Evolutionary conservation across 2,888 invertebrate genomes (phyloP).

Genomic region (Andrena trimmerana): DNA sequence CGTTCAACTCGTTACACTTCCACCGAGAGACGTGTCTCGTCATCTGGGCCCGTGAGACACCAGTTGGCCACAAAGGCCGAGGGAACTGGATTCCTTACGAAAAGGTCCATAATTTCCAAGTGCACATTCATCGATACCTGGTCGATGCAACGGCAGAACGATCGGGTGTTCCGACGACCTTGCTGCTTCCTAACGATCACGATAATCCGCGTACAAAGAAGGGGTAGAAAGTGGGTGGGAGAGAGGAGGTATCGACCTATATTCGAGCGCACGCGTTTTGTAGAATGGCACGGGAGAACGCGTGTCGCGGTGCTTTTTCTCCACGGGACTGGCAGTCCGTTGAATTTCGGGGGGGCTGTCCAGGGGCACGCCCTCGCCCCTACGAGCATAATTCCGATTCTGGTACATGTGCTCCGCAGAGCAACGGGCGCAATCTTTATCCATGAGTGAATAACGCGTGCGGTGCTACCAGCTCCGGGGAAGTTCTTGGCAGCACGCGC

Average conservation of each 20-base stretch:
- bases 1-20: slow-evolving; percentile 45
- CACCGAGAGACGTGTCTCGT: slow-evolving; percentile 26
- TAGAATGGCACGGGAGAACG: not conserved
- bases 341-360: slow-evolving; percentile 52
- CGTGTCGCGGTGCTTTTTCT: slow-evolving; percentile 36
- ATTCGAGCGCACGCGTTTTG: not conserved
- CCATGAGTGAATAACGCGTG: slow-evolving; percentile 64
- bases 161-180: not conserved
- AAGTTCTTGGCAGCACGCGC: slow-evolving; percentile 81
- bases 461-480: slow-evolving; percentile 67
- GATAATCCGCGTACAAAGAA: not conserved
- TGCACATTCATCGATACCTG: not conserved
- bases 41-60: slow-evolving; percentile 38
- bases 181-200: no score
- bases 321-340: slow-evolving; percentile 28
- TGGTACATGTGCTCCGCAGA: slow-evolving; percentile 58
- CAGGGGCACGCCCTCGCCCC: slow-evolving; percentile 77
- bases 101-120: not conserved
- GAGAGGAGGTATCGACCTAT: not conserved
- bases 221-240: not conserved
- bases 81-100: not conserved
- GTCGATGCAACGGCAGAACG: not conserved
- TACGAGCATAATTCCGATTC: slow-evolving; percentile 78
- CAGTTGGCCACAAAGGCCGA: slow-evolving; percentile 36
- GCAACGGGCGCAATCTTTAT: slow-evolving; percentile 58